Evolutionary conservation across 2,888 invertebrate genomes (phyloP).

Genomic region (Junonia oenone): DNA sequence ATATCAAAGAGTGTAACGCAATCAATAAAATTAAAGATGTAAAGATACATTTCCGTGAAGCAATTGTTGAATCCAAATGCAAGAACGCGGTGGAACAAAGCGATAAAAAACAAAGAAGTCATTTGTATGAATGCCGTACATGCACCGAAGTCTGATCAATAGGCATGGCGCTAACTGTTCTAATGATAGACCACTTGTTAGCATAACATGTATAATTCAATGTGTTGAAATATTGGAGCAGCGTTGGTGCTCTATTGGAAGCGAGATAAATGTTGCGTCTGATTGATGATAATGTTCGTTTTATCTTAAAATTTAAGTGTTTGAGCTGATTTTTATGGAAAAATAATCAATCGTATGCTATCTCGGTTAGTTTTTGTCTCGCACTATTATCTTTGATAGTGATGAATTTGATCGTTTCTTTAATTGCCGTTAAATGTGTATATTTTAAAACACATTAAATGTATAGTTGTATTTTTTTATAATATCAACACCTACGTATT

Average conservation of each 20-base stretch:
- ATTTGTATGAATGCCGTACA: slow-evolving; percentile 25
- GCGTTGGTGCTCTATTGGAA: neutral
- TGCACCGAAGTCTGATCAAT: slow-evolving; percentile 38
- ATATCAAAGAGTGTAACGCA: neutral
- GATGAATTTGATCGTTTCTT: too few species aligned
- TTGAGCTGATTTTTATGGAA: neutral
- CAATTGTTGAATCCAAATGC: slow-evolving; percentile 2
- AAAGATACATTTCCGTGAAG: neutral
- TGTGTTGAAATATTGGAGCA: slow-evolving; percentile 13
- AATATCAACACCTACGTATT: too few species aligned
- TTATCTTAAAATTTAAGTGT: neutral
- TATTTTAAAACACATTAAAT: too few species aligned
- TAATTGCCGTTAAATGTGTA: too few species aligned
- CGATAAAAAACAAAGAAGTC: slow-evolving; percentile 20
- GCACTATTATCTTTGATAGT: too few species aligned
- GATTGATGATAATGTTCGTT: neutral
- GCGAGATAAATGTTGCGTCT: neutral
- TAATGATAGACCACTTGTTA: slow-evolving; percentile 35
- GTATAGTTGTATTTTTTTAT: too few species aligned
- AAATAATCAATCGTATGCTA: neutral
- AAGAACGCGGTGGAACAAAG: slow-evolving; percentile 15
- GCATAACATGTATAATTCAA: slow-evolving; percentile 39
- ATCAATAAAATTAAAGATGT: neutral
- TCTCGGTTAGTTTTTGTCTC: too few species aligned
- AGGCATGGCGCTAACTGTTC: slow-evolving; percentile 35